These are phyloP conservation scores for Agelastica alni DNA, from an alignment of 2,888 invertebrate genomes.

Conservation along the genomic window DNA sequence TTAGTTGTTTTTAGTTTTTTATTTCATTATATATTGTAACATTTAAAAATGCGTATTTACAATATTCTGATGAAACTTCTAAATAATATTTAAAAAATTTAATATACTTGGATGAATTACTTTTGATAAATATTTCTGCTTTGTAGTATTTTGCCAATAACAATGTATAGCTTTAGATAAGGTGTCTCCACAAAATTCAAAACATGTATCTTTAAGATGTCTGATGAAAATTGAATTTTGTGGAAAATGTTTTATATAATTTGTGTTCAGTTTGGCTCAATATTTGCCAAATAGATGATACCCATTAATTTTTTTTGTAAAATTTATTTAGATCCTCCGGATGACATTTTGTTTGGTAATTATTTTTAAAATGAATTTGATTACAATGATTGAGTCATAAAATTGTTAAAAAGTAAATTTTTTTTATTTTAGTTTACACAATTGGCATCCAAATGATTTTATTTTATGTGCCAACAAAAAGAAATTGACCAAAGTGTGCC, in stretches of 20 bases:
- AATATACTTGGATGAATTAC: no score
- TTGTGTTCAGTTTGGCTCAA: conserved; percentile 48
- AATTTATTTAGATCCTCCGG: conserved; percentile 23
- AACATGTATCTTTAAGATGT: conserved; percentile 17
- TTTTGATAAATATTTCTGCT: conserved; percentile 3
- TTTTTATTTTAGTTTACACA: no score
- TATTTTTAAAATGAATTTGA: background rate
- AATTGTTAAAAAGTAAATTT: no score
- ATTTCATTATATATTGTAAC: no score
- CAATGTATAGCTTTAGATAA: conserved; percentile 38
- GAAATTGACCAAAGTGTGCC: no score
- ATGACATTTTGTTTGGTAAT: background rate
- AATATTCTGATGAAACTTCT: no score
- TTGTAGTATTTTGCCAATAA: conserved; percentile 30
- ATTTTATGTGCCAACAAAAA: no score
- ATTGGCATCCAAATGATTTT: no score
- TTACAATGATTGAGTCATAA: background rate
- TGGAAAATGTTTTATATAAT: conserved; percentile 35
- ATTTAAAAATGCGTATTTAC: no score
- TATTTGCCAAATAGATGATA: conserved; percentile 35
- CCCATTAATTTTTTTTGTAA: conserved; percentile 25
- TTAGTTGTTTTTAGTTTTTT: no score
- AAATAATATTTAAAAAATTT: no score
- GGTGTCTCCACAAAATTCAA: conserved; percentile 39
- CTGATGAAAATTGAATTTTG: conserved; percentile 29